A percentile compares a stretch with the other conserved stretches of the same genome.
phyloP scores from a whole-genome alignment of 1,140 invertebrate species.

The Pteromalus puparum region DNA sequence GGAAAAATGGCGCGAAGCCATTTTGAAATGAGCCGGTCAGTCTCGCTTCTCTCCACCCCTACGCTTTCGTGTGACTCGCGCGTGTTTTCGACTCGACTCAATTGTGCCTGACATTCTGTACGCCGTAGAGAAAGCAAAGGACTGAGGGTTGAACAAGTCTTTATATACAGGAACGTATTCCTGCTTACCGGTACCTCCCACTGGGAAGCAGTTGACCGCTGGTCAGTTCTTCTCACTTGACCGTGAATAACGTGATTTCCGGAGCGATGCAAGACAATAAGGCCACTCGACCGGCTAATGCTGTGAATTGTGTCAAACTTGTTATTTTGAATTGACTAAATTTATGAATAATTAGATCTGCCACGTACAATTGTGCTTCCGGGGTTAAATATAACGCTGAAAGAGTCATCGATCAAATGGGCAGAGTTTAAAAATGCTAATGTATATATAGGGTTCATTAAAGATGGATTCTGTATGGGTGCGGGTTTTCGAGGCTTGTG shows the following conservation, averaged over 20 bases:
- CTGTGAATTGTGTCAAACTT: constrained; percentile 54
- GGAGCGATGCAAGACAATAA: constrained; percentile 44
- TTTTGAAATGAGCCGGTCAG: constrained; percentile 64
- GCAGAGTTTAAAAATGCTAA: constrained; percentile 13
- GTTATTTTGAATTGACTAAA: constrained; percentile 31
- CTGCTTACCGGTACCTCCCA: constrained; percentile 59
- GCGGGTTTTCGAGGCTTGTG: too few relatives aligned
- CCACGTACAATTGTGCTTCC: constrained; percentile 41
- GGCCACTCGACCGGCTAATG: constrained; percentile 56
- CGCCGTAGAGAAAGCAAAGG: background rate
- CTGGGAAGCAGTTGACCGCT: constrained; percentile 70
- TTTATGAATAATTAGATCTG: constrained; percentile 51
- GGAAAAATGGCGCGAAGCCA: constrained; percentile 66
- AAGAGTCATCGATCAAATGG: constrained; percentile 30
- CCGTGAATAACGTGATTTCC: constrained; percentile 70
- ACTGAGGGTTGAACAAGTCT: constrained; percentile 25
- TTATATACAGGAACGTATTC: background rate
- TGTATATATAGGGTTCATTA: background rate
- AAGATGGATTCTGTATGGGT: background rate
- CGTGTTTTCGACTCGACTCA: constrained; percentile 57
- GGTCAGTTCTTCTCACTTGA: constrained; percentile 70
- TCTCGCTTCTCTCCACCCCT: constrained; percentile 58
- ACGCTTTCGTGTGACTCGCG: constrained; percentile 22
- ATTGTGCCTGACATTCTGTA: constrained; percentile 56
- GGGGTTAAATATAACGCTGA: background rate